These are phyloP conservation scores for Alloplasta piceator DNA, from an alignment of 2,888 invertebrate species.

Conservation along the genomic window DNA sequence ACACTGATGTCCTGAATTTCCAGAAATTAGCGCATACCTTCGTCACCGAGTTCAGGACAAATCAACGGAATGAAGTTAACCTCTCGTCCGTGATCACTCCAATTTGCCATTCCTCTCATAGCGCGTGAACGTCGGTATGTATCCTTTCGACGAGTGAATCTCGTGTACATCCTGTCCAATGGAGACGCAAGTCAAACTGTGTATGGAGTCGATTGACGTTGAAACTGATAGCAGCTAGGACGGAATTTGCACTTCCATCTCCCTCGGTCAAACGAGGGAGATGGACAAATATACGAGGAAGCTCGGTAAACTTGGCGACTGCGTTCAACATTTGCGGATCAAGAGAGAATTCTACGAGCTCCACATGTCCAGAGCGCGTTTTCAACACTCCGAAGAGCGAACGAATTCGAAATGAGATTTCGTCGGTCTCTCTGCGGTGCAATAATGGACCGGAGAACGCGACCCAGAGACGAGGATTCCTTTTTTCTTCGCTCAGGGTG, in stretches of 20 bases:
- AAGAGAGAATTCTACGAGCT: not conserved
- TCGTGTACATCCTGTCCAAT: not conserved
- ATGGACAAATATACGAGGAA: conserved; percentile 44
- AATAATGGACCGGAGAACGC: conserved; percentile 13
- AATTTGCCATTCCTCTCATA: conserved; percentile 39
- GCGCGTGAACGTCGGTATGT: conserved; percentile 7
- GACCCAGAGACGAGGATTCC: conserved; percentile 8
- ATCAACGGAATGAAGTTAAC: conserved; percentile 51
- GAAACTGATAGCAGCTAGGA: conserved; percentile 29
- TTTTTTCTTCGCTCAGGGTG: not conserved
- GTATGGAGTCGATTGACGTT: conserved; percentile 7
- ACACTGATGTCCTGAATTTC: too few species aligned
- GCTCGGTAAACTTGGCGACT: not conserved
- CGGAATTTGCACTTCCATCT: conserved; percentile 48
- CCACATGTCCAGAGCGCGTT: not conserved
- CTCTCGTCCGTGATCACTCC: conserved; percentile 26
- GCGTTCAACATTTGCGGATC: not conserved
- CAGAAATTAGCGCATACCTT: not conserved
- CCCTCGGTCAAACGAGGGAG: conserved; percentile 41
- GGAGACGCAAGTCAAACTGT: not conserved
- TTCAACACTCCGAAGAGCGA: conserved; percentile 36
- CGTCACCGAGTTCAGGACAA: conserved; percentile 29
- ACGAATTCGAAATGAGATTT: conserved; percentile 37
- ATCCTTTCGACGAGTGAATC: not conserved
- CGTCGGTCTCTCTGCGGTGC: not conserved